These are phyloP conservation scores for Myotis davidii DNA, from an alignment of 2,113 vertebrate genomes.

Conservation along the genomic window DNA sequence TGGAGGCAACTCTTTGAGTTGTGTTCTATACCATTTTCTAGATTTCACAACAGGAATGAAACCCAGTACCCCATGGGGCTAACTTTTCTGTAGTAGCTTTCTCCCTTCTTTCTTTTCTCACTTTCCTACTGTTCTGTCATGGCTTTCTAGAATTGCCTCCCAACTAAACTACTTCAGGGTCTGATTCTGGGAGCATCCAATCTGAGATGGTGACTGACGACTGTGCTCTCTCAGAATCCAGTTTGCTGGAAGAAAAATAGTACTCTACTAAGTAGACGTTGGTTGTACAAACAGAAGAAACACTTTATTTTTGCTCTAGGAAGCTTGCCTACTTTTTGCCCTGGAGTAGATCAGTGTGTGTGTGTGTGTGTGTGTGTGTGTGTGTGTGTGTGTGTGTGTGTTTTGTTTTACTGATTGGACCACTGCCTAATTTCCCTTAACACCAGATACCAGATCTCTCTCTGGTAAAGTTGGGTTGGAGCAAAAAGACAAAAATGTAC, in stretches of 20 bases:
- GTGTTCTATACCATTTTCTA: neutral
- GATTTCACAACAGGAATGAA: neutral
- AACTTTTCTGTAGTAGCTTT: neutral
- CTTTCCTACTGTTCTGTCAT: fast-evolving
- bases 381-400: too few relatives aligned
- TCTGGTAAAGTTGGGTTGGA: neutral
- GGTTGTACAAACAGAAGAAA: neutral
- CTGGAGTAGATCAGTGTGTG: neutral
- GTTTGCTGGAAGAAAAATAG: neutral
- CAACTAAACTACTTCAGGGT: neutral
- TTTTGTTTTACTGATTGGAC: neutral
- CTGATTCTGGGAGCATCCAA: neutral
- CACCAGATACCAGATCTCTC: neutral
- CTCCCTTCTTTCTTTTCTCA: neutral
- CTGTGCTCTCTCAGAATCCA: neutral
- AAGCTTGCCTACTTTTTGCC: neutral
- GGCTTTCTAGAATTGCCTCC: neutral
- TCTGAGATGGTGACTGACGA: neutral
- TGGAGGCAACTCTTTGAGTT: neutral
- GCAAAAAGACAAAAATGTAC: neutral
- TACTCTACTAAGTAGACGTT: neutral
- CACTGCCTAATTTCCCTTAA: neutral
- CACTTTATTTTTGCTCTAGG: neutral
- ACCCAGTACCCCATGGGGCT: neutral
- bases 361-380: too few relatives aligned